Percentiles rank a stretch among this genome's conserved stretches.
Conservation (phyloP, 2,888 invertebrate species). For the Tiphia femorata region DNA sequence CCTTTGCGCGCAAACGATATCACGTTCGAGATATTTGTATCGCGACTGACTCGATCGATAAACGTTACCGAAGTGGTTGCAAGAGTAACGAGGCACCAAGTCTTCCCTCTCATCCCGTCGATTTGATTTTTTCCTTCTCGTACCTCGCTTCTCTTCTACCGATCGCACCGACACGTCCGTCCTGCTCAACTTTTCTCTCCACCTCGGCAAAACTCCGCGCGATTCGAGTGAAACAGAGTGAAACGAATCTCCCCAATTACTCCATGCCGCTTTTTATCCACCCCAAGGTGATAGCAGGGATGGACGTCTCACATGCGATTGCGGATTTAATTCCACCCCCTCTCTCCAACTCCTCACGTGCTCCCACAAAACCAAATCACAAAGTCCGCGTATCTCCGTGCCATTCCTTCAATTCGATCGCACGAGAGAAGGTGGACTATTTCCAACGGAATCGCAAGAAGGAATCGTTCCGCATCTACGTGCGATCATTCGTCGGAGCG, state of each 20-base stretch:
- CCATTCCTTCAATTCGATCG: too few species aligned
- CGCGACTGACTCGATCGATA: too few species aligned
- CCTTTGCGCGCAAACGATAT: too few species aligned
- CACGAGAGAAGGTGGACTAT: neutral
- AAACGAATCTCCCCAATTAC: conserved; percentile 33
- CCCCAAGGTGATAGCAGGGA: conserved; percentile 5
- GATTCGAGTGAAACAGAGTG: conserved; percentile 6
- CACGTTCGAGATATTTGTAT: too few species aligned
- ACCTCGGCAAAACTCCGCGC: neutral
- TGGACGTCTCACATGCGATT: neutral
- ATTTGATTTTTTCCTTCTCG: neutral
- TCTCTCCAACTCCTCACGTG: neutral
- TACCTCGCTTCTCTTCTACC: neutral
- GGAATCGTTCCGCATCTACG: too few species aligned
- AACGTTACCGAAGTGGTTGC: too few species aligned
- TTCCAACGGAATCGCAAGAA: too few species aligned
- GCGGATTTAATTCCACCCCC: conserved; percentile 5
- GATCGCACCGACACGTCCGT: neutral
- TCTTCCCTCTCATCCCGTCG: too few species aligned
- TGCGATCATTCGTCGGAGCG: too few species aligned
- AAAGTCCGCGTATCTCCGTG: neutral
- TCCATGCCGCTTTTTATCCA: conserved; percentile 23
- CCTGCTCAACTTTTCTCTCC: neutral
- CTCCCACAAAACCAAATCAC: neutral
- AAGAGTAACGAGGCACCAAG: too few species aligned